Base-by-base conservation (phyloP, 2,797 vertebrate species). In the Onychomys leucogaster region DNA sequence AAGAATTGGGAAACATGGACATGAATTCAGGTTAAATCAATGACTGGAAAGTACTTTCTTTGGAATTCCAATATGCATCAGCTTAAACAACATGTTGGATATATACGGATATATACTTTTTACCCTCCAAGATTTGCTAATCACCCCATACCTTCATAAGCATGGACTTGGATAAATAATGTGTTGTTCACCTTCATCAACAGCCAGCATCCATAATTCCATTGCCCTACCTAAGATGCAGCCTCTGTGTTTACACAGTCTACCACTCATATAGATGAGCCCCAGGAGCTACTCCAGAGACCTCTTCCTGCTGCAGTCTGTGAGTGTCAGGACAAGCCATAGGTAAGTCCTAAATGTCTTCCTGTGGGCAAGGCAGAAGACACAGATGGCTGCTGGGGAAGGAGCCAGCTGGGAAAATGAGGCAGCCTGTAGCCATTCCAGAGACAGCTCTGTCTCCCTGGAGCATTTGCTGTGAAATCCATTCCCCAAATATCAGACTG, bases 401-500 rank as follows among this genome's bases (percentile, higher is more conserved):
- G 41, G 29, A 96, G 86, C 46, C 46, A 67, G 17, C 16, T 23
- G 61, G 75, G 32, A 21, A 52, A 57, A 57, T 10, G 21, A 41
- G 1, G 3, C 23, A 41, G 76, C 32, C 63, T 76, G 37, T 65
- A 76, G 59, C 41, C 65, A 46, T 63, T 86, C 34, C 88, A 84
- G 57, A 76, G 52, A 67, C 32, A 19, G 23, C 0, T 25, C 43
- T 52, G 67, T 32, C 12, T 27, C 77, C 77, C 23, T 6, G 4
- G 75, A 90, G 59, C 82, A 49, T 46, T 75, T 34, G 32, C 67
- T 75, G 87, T 32, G 43, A 85, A 91, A 41, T 17, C 2, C 43
- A 49, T 91, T 84, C 80, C 52, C 71, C 89, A 89, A 94, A 91
- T 27, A 52, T 76, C 91, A 96, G 87, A 43, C 41, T 71, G 85